Percentiles rank a stretch among this genome's conserved stretches.
Evolutionary conservation across 1,140 invertebrate species (phyloP).

Genomic region (Rhagoletis pomonella): DNA sequence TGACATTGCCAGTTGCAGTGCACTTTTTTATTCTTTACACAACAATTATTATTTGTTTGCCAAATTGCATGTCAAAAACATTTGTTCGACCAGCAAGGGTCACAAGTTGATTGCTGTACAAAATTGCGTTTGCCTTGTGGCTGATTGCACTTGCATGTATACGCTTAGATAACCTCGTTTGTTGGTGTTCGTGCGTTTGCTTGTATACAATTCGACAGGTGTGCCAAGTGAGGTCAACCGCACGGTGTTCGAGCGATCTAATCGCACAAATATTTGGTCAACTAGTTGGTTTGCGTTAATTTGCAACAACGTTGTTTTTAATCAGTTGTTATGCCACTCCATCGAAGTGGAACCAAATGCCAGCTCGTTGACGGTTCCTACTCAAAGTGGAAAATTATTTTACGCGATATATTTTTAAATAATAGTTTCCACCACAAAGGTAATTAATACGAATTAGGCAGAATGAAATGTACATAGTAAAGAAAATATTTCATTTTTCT

Average conservation of each 20-base stretch:
- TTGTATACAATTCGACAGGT: neutral
- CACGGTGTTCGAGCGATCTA: conserved; percentile 8
- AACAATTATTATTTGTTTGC: neutral
- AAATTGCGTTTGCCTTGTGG: neutral
- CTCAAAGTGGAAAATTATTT: neutral
- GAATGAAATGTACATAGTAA: no score
- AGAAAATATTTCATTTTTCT: no score
- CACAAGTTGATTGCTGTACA: neutral
- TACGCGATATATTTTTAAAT: no score
- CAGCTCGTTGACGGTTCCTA: neutral
- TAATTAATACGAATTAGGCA: no score
- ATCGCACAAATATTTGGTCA: neutral
- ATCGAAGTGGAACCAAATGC: neutral
- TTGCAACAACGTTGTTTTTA: neutral
- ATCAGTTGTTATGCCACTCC: neutral
- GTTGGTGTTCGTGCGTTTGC: neutral
- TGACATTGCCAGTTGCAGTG: neutral
- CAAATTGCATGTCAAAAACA: neutral
- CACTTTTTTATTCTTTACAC: neutral
- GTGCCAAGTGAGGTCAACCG: neutral
- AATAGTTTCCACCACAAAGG: no score
- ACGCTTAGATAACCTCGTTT: neutral
- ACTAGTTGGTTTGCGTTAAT: neutral
- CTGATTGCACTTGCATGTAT: neutral
- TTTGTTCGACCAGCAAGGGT: neutral